phyloP scores from a whole-genome alignment of 1,140 invertebrate genomes.

The Drosophila cardini region DNA sequence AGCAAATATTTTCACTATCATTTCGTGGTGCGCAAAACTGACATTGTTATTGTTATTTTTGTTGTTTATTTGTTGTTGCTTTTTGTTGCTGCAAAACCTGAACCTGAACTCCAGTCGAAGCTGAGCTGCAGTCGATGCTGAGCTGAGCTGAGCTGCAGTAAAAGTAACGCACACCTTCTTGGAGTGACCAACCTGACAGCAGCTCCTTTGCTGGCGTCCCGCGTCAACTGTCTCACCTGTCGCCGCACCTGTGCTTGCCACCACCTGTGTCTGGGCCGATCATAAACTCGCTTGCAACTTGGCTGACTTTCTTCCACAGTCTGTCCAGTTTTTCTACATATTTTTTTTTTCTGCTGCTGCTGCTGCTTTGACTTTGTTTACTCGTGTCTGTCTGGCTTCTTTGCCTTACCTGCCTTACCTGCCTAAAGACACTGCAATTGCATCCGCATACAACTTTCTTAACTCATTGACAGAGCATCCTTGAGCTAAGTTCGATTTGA shows the following conservation, averaged over 20 bases:
- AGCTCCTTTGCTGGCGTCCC: constrained; percentile 44
- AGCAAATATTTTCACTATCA: constrained; percentile 80
- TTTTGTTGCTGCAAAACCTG: constrained; percentile 59
- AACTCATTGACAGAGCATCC: constrained; percentile 60
- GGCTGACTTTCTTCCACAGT: constrained; percentile 73
- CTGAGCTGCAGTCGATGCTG: constrained; percentile 24
- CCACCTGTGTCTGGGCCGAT: constrained; percentile 37
- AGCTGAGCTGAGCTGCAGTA: constrained; percentile 52
- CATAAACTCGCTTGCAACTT: constrained; percentile 53
- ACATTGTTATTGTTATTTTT: constrained; percentile 61
- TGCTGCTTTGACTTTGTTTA: constrained; percentile 56
- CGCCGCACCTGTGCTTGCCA: background rate
- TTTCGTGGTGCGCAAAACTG: constrained; percentile 59
- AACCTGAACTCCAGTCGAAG: constrained; percentile 40
- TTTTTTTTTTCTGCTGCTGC: constrained; percentile 28
- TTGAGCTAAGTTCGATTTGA: constrained; percentile 38
- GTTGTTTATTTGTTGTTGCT: constrained; percentile 34
- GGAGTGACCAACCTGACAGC: constrained; percentile 47
- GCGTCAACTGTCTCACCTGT: constrained; percentile 17
- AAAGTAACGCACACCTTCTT: constrained; percentile 70
- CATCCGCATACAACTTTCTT: constrained; percentile 76
- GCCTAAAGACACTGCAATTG: constrained; percentile 43
- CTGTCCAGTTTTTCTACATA: constrained; percentile 79
- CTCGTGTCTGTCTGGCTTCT: constrained; percentile 42
- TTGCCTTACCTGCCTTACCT: constrained; percentile 2